These are phyloP conservation scores for Takifugu rubripes DNA, from an alignment of 2,797 vertebrate species.

Conservation along the genomic window DNA sequence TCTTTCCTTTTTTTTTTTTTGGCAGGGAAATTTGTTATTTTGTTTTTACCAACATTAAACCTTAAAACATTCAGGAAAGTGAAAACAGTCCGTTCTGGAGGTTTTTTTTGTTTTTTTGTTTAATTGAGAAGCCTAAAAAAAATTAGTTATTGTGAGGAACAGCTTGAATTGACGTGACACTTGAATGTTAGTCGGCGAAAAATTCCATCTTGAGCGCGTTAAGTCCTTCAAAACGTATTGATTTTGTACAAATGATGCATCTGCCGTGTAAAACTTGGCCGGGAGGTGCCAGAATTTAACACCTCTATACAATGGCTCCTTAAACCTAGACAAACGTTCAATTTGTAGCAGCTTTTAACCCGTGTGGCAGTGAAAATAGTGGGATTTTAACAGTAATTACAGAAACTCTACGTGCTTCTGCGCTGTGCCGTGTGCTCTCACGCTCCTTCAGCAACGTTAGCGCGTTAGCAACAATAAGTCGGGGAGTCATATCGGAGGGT, in stretches of 20 bases:
- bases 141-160: not conserved
- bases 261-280: too few species aligned
- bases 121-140: not conserved
- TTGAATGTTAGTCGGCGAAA: too few species aligned
- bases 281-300: too few species aligned
- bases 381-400: too few species aligned
- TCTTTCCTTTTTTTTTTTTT: not conserved
- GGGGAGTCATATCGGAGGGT: constrained; percentile 41
- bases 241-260: too few species aligned
- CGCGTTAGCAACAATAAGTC: constrained; percentile 47
- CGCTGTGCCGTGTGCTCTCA: constrained; percentile 15
- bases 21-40: not conserved
- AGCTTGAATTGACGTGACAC: not conserved
- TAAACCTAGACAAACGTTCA: not conserved
- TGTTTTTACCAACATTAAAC: too few species aligned
- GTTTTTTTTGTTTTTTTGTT: not conserved
- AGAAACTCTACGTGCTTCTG: constrained; percentile 8
- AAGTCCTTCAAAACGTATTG: too few species aligned
- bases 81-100: too few species aligned
- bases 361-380: not conserved
- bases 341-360: not conserved
- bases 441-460: constrained; percentile 24
- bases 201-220: too few species aligned
- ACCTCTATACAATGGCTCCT: not conserved
- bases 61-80: too few species aligned